These are phyloP conservation scores for Tretioscincus oriximinensis DNA, from an alignment of 2,113 vertebrate genomes.

Conservation along the genomic window DNA sequence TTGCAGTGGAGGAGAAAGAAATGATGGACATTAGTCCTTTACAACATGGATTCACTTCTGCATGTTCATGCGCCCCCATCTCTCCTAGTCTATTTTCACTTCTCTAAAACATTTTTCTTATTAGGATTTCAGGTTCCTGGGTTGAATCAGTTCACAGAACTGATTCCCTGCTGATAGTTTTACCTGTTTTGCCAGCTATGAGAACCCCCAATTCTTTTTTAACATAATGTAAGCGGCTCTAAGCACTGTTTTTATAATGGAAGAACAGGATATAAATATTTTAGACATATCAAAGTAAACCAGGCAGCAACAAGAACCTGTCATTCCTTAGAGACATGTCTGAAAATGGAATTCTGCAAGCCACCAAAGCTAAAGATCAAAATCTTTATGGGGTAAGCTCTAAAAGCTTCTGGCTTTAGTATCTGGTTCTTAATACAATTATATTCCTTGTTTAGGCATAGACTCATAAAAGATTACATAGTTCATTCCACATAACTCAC, in stretches of 20 bases:
- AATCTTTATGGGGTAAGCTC: neutral
- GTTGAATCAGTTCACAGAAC: neutral
- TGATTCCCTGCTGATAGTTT: neutral
- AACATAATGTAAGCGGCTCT: neutral
- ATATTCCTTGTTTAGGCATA: neutral
- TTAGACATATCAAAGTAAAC: neutral
- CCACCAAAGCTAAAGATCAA: neutral
- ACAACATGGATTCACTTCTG: no score
- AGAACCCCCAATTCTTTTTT: neutral
- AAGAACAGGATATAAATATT: neutral
- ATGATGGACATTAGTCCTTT: neutral
- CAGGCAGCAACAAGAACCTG: neutral
- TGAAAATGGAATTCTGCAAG: neutral
- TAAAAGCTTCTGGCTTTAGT: neutral
- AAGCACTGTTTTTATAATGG: slow-evolving; percentile 2
- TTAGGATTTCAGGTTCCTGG: neutral
- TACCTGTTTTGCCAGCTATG: neutral
- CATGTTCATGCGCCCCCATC: no score
- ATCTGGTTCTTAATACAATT: neutral
- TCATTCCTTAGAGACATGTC: neutral
- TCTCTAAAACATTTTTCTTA: neutral
- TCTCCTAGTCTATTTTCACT: neutral
- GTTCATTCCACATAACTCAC: neutral
- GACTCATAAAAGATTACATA: neutral
- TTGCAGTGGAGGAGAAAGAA: neutral